phyloP scores from a whole-genome alignment of 1,140 invertebrate species.

The Aphidius ervi region DNA sequence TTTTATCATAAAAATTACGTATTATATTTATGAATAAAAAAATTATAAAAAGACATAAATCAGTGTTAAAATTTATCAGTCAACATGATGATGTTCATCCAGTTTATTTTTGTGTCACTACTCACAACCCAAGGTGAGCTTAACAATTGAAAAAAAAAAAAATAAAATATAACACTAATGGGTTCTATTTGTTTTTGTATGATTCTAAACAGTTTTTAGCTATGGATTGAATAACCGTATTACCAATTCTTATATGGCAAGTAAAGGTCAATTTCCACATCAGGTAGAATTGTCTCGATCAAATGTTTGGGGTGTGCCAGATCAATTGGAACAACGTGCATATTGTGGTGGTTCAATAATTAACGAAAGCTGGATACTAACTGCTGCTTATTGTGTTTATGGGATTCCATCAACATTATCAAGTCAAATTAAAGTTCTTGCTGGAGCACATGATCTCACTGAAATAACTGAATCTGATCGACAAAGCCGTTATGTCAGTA shows the following conservation, averaged over 20 bases:
- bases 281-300: constrained; percentile 42
- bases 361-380: constrained; percentile 46
- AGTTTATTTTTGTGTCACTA: constrained; percentile 20
- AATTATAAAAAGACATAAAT: no score
- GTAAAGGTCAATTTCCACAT: constrained; percentile 43
- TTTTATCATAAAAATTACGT: no score
- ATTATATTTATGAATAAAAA: no score
- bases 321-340: constrained; percentile 29
- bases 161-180: background rate
- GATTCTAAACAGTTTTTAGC: constrained; percentile 11
- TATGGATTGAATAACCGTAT: constrained; percentile 26
- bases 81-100: constrained; percentile 28
- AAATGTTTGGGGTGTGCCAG: constrained; percentile 30
- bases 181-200: background rate
- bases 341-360: constrained; percentile 56
- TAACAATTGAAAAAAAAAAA: background rate
- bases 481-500: constrained; percentile 42
- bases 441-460: constrained; percentile 43
- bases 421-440: constrained; percentile 33
- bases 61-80: background rate
- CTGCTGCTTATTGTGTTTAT: constrained; percentile 53
- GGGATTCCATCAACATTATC: constrained; percentile 25
- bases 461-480: constrained; percentile 37
- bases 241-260: constrained; percentile 33
- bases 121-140: constrained; percentile 33